phyloP scores from a whole-genome alignment of 2,888 invertebrate species.

The Oegoconia quadripuncta region DNA sequence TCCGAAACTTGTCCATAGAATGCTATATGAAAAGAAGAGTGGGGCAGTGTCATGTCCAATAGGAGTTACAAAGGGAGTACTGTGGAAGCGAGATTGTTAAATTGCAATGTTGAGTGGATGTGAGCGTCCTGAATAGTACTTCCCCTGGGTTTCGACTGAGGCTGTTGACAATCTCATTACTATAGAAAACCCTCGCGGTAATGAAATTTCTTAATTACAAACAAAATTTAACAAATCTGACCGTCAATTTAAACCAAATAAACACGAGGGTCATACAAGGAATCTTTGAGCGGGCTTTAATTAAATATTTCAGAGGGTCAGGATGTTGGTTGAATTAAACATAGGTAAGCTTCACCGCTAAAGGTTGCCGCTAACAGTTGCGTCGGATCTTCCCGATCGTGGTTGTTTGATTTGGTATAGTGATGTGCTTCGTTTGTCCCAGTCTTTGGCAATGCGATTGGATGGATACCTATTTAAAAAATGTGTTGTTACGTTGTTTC shows the following conservation, averaged over 20 bases:
- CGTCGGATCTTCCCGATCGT: constrained; percentile 18
- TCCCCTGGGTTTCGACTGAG: too few species aligned
- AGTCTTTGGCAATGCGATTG: too few species aligned
- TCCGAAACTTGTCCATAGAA: too few species aligned
- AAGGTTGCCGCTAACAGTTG: constrained; percentile 13
- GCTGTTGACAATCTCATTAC: too few species aligned
- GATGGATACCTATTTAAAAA: too few species aligned
- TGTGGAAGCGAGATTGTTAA: too few species aligned
- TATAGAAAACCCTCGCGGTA: not conserved
- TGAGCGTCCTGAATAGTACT: too few species aligned
- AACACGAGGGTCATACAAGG: constrained; percentile 23
- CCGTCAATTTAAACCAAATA: constrained; percentile 22
- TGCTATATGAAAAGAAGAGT: too few species aligned
- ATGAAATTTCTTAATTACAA: constrained; percentile 3
- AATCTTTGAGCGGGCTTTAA: constrained; percentile 42
- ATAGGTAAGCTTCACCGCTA: constrained; percentile 38
- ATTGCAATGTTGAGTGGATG: too few species aligned
- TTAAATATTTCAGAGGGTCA: constrained; percentile 59
- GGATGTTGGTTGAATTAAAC: constrained; percentile 53
- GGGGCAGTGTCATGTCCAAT: too few species aligned
- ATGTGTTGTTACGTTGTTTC: too few species aligned
- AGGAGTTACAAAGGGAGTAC: too few species aligned
- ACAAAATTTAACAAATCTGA: constrained; percentile 23
- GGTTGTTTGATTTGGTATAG: constrained; percentile 9
- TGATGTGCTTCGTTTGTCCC: not conserved